Base-by-base conservation (phyloP, 1,140 invertebrate genomes). In the Dysdera silvatica region DNA sequence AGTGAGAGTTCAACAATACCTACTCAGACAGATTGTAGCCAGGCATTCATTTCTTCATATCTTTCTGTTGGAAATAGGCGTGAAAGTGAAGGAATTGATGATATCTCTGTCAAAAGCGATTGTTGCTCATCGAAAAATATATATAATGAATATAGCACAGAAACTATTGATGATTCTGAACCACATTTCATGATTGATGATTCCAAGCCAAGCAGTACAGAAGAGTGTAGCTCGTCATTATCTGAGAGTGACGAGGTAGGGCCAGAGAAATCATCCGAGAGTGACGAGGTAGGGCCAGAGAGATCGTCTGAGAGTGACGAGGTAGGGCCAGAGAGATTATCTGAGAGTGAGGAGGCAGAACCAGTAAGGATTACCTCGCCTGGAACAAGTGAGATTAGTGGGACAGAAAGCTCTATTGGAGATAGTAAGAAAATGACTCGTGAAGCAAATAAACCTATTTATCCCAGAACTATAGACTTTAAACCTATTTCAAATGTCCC, bases 381-480 rank as follows among this genome's bases (percentile, higher is more conserved):
- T 12, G 43, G 35, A 28, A 31, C 33, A 49, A 59, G 56, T 59
- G 56, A 59, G 28, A 10, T 35, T 18, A 59, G 56, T 28, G 33
- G 45, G 18, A 59, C 56, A 12, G 56, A 59, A 49, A 59, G 56
- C 37, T 12, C 24, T 24, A 7, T 20, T 14, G 26, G 7, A 28
- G 47, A 49, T 24, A 49, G 29, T 8, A 45, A 45, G 12, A 45
- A 4, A 45, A 23, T 45, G 8, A 8, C 8, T 8, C n/a, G 6
- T 45, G n/a, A 16, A 28, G 12, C 12, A 12, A 12, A 49, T 14
- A 28, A 28, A 49, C 1, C 23, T 2, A 23, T 24, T 23, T 26
- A 28, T 7, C 41, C 18, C 7, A 18, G 23, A 20, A 45, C 7
- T 7, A n/a, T 20, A 18, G 41, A n/a, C 7, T 10, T n/a, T 14